A percentile compares a stretch with the other conserved stretches of the same genome.
phyloP scores from a whole-genome alignment of 2,113 vertebrate genomes.

The Leptosomus discolor region DNA sequence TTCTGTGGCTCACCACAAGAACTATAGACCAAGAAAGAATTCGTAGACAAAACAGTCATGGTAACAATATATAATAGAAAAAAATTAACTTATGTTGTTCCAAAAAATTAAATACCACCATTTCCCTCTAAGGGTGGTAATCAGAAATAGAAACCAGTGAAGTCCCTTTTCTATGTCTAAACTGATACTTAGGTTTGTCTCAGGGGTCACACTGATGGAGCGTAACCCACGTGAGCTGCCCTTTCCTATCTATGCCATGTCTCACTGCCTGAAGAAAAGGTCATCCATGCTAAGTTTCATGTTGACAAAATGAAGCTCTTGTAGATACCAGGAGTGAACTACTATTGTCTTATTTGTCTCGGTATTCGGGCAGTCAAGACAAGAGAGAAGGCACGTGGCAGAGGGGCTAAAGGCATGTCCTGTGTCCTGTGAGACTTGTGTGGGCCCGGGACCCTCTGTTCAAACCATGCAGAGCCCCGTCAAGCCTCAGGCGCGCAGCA shows the following conservation, averaged over 20 bases:
- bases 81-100: not conserved
- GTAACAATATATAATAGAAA: not conserved
- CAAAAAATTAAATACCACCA: not conserved
- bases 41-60: not conserved
- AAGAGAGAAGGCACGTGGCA: not conserved
- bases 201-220: not conserved
- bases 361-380: not conserved
- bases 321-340: not conserved
- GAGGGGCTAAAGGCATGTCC: not conserved
- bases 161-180: not conserved
- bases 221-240: accelerated
- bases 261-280: not conserved
- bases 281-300: not conserved
- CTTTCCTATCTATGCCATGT: not conserved
- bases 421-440: not conserved
- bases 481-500: not conserved
- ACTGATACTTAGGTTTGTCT: not conserved
- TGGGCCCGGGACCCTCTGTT: not conserved
- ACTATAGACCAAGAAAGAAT: not conserved
- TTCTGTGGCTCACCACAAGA: not conserved
- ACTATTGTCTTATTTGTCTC: not conserved
- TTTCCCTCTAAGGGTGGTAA: not conserved
- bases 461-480: not conserved
- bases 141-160: not conserved
- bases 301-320: not conserved